Percentiles rank a stretch among this genome's conserved stretches.
Conservation (phyloP, 1,140 invertebrate genomes). For the Bombus affinis region DNA sequence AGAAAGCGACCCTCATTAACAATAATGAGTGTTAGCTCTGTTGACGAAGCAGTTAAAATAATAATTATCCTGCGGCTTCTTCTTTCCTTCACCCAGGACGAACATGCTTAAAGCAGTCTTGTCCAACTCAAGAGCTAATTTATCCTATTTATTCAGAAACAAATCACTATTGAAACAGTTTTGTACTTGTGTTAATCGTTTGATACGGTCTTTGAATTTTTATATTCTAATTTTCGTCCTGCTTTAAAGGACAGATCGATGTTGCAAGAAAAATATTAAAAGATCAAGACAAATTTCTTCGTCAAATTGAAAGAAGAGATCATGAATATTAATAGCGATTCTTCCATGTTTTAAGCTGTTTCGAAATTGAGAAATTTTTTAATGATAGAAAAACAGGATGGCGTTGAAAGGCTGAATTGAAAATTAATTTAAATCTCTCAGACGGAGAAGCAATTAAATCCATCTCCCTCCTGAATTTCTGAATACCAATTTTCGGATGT, state of each 20-base stretch:
- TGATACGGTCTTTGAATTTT: too few species aligned
- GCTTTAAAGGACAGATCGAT: rapidly evolving
- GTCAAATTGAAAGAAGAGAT: neutral
- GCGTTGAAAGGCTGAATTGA: neutral
- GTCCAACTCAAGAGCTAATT: neutral
- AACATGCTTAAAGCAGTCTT: neutral
- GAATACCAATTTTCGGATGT: too few species aligned
- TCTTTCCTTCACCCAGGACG: neutral
- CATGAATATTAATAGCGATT: neutral
- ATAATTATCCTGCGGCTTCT: slow-evolving; percentile 2
- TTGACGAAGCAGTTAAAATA: slow-evolving; percentile 10
- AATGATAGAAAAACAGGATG: neutral
- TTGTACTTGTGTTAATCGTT: too few species aligned
- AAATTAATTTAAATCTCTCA: neutral
- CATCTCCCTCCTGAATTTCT: neutral
- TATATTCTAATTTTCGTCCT: neutral
- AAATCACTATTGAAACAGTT: neutral
- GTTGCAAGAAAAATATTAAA: neutral
- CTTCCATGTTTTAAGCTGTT: neutral
- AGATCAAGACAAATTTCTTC: neutral
- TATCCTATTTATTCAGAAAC: neutral
- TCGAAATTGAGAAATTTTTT: neutral
- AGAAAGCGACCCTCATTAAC: slow-evolving; percentile 13
- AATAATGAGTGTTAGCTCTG: neutral
- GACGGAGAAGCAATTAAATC: neutral